Percentiles rank a stretch among this genome's conserved stretches.
These are phyloP conservation scores for Serranus cabrilla DNA, from an alignment of 2,797 vertebrate species.

Conservation along the genomic window DNA sequence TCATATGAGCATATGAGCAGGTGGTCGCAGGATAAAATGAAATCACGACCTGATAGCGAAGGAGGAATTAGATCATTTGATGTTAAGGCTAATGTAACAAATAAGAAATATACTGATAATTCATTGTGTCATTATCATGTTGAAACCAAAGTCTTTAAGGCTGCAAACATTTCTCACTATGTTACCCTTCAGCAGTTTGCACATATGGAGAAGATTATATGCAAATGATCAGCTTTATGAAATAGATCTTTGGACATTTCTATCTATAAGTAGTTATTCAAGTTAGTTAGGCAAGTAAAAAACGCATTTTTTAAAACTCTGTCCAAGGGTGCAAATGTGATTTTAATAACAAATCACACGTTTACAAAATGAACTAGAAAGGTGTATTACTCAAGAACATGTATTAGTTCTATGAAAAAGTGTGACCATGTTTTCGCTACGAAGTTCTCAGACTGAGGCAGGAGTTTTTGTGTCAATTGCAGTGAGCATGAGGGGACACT, in stretches of 20 bases:
- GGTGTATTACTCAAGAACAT: neutral
- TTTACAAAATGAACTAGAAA: conserved; percentile 9
- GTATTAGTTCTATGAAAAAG: conserved; percentile 11
- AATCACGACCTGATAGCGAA: conserved; percentile 10
- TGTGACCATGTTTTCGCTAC: conserved; percentile 37
- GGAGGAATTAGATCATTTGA: neutral
- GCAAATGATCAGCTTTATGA: neutral
- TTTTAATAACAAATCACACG: neutral
- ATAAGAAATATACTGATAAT: conserved; percentile 2
- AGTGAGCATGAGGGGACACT: conserved; percentile 58
- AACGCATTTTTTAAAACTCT: neutral
- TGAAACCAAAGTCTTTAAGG: neutral
- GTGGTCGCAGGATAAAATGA: conserved; percentile 16
- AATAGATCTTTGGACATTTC: conserved; percentile 1
- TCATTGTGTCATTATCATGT: conserved; percentile 11
- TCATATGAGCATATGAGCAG: conserved; percentile 23
- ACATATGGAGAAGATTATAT: neutral
- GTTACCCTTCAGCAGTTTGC: conserved; percentile 9
- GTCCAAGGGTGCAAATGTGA: neutral
- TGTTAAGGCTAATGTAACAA: conserved; percentile 11
- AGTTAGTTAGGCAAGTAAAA: conserved; percentile 1
- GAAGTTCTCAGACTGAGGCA: conserved; percentile 37
- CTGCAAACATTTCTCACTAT: neutral
- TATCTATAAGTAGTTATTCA: neutral
- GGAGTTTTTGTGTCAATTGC: conserved; percentile 48